A percentile compares a stretch with the other conserved stretches of the same genome.
Evolutionary conservation across 2,113 vertebrate species (phyloP).

Genomic region (Psittacula cyanocephala): DNA sequence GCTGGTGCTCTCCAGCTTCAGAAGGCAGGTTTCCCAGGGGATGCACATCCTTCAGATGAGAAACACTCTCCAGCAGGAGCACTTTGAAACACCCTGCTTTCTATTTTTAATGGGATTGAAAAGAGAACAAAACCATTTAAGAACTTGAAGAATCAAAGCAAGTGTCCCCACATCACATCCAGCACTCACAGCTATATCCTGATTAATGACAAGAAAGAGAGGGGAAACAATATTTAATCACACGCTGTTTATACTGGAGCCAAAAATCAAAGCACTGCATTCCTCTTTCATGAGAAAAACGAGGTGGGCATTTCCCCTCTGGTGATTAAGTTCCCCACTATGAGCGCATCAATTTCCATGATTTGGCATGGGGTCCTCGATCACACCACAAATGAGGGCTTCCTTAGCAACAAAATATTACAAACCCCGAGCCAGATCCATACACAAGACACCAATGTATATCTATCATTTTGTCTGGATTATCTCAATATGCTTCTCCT

Average conservation of each 20-base stretch:
- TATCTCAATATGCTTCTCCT: slow-evolving; percentile 14
- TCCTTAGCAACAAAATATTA: slow-evolving; percentile 40
- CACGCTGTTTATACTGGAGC: slow-evolving; percentile 50
- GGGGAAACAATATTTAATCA: slow-evolving; percentile 65
- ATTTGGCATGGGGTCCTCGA: slow-evolving; percentile 48
- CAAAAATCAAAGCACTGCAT: slow-evolving; percentile 51
- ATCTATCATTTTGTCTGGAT: slow-evolving; percentile 50
- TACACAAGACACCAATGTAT: not conserved
- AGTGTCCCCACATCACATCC: slow-evolving; percentile 32
- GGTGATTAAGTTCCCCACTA: slow-evolving; percentile 47
- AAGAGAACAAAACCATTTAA: slow-evolving; percentile 53
- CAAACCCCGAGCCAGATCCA: slow-evolving; percentile 13
- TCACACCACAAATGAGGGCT: slow-evolving; percentile 49
- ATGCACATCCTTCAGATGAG: not conserved
- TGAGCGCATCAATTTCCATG: slow-evolving; percentile 38
- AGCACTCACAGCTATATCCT: slow-evolving; percentile 30
- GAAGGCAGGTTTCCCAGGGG: rapidly evolving
- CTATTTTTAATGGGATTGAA: slow-evolving; percentile 57
- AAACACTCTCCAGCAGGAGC: slow-evolving; percentile 14
- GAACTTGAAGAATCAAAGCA: slow-evolving; percentile 52
- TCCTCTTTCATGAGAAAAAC: slow-evolving; percentile 61
- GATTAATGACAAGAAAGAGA: slow-evolving; percentile 52
- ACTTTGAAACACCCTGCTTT: slow-evolving; percentile 27
- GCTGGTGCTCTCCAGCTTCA: not conserved
- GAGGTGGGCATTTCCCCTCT: slow-evolving; percentile 56